Conservation (phyloP, 2,797 vertebrate genomes). For the Sebastes hubbsi region DNA sequence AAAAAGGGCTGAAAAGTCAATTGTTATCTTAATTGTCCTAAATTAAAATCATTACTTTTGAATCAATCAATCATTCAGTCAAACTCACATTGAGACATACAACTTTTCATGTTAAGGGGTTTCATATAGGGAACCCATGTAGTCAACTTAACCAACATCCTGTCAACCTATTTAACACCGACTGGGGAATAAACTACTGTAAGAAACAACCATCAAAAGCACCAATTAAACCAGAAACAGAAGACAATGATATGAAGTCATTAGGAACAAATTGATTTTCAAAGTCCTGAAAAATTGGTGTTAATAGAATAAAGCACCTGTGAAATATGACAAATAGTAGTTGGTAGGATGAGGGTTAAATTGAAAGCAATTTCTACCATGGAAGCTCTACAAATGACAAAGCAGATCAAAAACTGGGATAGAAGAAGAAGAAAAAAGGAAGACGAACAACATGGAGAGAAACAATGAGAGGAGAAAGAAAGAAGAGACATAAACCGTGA, state of each 20-base stretch:
- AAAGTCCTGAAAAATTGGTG: too few species aligned
- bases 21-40: background rate
- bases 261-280: too few species aligned
- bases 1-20: background rate
- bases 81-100: background rate
- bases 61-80: background rate
- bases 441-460: background rate
- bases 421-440: background rate
- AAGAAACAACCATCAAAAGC: too few species aligned
- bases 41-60: background rate
- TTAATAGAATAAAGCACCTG: too few species aligned
- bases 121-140: background rate
- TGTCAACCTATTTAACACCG: too few species aligned
- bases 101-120: background rate
- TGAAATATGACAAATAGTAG: too few species aligned
- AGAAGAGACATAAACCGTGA: constrained; percentile 43
- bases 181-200: too few species aligned
- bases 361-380: background rate
- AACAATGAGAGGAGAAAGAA: constrained; percentile 11
- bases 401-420: background rate
- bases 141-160: background rate
- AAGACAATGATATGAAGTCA: too few species aligned
- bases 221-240: too few species aligned
- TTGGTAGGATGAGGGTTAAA: background rate
- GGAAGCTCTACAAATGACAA: background rate